phyloP scores from a whole-genome alignment of 1,140 invertebrate species.

The Drosophila miranda region DNA sequence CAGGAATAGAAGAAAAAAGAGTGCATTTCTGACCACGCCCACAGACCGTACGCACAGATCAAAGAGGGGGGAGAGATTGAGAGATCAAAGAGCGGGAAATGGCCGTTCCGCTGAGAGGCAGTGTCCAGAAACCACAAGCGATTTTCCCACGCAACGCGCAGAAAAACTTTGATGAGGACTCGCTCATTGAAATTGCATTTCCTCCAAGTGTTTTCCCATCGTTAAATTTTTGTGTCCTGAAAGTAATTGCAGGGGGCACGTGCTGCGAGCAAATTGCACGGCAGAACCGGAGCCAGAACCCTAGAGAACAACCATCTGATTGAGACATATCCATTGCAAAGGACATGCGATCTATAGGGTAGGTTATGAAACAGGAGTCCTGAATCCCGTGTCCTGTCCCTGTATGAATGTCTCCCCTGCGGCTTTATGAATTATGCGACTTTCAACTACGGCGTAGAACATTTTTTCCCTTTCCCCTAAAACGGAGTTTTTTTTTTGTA shows the following conservation, averaged over 20 bases:
- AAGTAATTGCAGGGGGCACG: slow-evolving; percentile 71
- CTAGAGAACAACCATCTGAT: slow-evolving; percentile 30
- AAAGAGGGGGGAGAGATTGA: neutral
- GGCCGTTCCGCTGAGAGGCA: neutral
- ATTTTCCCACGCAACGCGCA: slow-evolving; percentile 56
- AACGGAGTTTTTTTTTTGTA: slow-evolving; percentile 33
- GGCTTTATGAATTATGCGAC: slow-evolving; percentile 57
- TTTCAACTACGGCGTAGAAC: slow-evolving; percentile 52
- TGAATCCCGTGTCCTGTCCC: neutral
- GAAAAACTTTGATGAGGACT: slow-evolving; percentile 21
- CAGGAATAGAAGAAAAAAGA: slow-evolving; percentile 8
- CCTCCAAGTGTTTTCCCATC: slow-evolving; percentile 60
- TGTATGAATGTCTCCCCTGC: slow-evolving; percentile 42
- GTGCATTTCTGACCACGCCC: slow-evolving; percentile 30
- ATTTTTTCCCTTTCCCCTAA: slow-evolving; percentile 30
- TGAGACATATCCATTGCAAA: slow-evolving; percentile 66
- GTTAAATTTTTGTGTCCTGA: slow-evolving; percentile 54
- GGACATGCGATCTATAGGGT: slow-evolving; percentile 17
- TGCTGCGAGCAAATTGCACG: slow-evolving; percentile 65
- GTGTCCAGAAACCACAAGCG: slow-evolving; percentile 45
- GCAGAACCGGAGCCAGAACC: neutral
- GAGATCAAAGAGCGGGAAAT: neutral
- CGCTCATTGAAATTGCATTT: slow-evolving; percentile 60
- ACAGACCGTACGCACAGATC: slow-evolving; percentile 15
- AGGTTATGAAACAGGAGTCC: slow-evolving; percentile 40